phyloP scores from a whole-genome alignment of 2,888 invertebrate species.

The Lysandra bellargus region DNA sequence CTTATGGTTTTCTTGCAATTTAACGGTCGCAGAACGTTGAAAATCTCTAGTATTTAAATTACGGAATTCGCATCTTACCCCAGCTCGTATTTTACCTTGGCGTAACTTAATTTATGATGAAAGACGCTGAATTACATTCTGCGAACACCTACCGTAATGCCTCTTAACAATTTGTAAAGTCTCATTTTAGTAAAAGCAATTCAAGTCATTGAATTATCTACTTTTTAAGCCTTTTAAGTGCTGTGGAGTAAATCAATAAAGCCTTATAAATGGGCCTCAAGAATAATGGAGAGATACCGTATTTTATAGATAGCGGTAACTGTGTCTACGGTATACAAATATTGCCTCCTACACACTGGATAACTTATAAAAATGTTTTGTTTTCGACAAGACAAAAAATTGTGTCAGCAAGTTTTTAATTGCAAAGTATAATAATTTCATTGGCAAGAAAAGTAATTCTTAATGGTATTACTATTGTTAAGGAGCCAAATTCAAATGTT shows the following conservation, averaged over 20 bases:
- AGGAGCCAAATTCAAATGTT: too few relatives aligned
- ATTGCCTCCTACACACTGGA: not conserved
- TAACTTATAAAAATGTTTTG: not conserved
- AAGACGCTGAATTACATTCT: constrained; percentile 25
- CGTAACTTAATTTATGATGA: constrained; percentile 28
- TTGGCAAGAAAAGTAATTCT: too few relatives aligned
- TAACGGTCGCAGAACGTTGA: not conserved
- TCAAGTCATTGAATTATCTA: not conserved
- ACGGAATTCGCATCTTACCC: constrained; percentile 29
- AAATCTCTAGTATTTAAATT: constrained; percentile 33
- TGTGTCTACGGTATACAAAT: not conserved
- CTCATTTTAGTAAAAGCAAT: constrained; percentile 23
- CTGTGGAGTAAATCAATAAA: not conserved
- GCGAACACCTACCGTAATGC: constrained; percentile 20
- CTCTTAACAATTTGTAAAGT: constrained; percentile 5
- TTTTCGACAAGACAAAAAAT: not conserved
- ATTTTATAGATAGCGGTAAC: not conserved
- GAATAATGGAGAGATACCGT: not conserved
- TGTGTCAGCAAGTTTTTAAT: too few relatives aligned
- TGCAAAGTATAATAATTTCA: too few relatives aligned
- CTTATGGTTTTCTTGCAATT: constrained; percentile 16
- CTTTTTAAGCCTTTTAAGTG: constrained; percentile 5
- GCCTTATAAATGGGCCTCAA: not conserved
- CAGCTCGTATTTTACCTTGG: constrained; percentile 24
- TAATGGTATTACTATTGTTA: too few relatives aligned